Base-by-base conservation (phyloP, 2,888 invertebrate species). In the Perdita meconis region DNA sequence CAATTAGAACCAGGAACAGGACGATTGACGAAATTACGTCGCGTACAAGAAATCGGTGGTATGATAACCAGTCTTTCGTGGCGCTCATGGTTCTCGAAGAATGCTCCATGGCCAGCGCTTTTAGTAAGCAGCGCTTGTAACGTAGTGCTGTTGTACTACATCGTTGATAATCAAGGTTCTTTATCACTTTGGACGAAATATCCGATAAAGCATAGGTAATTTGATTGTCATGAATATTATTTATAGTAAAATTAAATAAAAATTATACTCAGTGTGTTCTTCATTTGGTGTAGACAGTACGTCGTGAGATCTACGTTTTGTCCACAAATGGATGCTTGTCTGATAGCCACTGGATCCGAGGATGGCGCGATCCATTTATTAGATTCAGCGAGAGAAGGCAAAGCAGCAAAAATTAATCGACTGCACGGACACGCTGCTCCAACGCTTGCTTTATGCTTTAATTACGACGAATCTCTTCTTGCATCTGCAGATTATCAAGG, bases 401-500 rank as follows among this genome's bases (percentile, higher is more conserved):
- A 91, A 73, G 90, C 91, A 36, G 92, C 92, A 24, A 93, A 94
- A 87, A 93, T 95, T 13, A 95, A 95, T 90, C 94, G 94, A 88
- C 92, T 95, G 13, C 94, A 95, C 92, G 96, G 97, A 6, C 97
- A 97, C 92, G 96, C 97, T 1, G 95, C 95, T n/a, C 95, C 97
- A 0, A 96, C 97, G 64, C 93, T 97, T 22, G 96, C 97, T 64
- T 96, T 97, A 34, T 95, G 96, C 85, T 97, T 97, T 92, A 97
- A 97, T 93, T 97, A 97, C 93, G 97, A 97, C 92, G 97, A 97
- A 93, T 96, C 96, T 89, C 93, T 97, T 82, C 93, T 97, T 78
- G 97, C 97, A 44, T 96, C 97, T 36, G 96, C 96, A 90, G 97
- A 97, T 93, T 93, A 95, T 64, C 95, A 96, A 83, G 97, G 96